Evolutionary conservation across 1,140 invertebrate species (phyloP).

Genomic region (Plectus sambesii): DNA sequence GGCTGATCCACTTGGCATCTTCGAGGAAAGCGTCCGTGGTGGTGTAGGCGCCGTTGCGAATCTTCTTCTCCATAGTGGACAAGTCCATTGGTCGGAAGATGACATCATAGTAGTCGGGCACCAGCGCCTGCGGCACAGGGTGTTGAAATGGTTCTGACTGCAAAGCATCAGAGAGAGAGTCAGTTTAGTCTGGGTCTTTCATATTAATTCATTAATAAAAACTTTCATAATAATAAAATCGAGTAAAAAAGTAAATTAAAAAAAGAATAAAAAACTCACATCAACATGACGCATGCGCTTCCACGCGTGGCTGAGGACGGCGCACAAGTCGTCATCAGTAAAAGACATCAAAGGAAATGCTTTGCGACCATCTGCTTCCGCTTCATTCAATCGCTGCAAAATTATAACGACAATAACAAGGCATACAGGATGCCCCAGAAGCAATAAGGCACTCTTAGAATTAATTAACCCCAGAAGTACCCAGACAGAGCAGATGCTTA

Average conservation of each 20-base stretch:
- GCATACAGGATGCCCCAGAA: no score
- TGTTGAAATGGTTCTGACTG: not conserved
- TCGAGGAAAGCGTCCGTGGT: not conserved
- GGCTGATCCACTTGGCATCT: not conserved
- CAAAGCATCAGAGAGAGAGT: not conserved
- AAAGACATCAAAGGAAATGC: not conserved
- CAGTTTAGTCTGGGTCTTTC: not conserved
- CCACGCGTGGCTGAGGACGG: not conserved
- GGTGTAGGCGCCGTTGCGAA: not conserved
- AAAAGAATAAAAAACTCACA: not conserved
- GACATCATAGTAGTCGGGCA: not conserved
- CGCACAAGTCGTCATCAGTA: not conserved
- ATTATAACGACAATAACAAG: no score
- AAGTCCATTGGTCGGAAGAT: not conserved
- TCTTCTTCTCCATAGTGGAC: not conserved
- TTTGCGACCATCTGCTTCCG: no score
- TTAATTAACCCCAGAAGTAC: no score
- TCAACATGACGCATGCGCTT: not conserved
- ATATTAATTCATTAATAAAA: not conserved
- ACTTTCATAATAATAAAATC: not conserved
- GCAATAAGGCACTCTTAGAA: no score
- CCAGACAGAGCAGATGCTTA: no score
- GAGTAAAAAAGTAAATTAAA: not conserved
- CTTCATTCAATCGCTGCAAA: no score
- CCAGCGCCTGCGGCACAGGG: not conserved